Base-by-base conservation (phyloP, 2,797 vertebrate species). In the Cryptoprocta ferox region DNA sequence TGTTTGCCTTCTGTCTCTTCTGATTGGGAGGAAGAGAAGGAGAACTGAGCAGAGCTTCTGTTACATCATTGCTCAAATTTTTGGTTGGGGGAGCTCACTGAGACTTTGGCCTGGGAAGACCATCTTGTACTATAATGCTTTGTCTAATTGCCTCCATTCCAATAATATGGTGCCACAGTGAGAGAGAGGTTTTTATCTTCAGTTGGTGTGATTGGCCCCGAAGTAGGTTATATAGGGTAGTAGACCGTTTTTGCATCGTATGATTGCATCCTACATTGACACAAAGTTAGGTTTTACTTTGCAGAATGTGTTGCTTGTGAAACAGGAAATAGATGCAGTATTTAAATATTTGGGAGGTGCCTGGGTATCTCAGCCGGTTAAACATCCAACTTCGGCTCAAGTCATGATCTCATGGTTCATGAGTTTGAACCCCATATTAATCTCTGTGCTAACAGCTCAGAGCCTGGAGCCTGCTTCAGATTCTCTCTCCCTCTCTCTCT, bases 301-400 rank as follows among this genome's bases (percentile, higher is more conserved):
- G 73, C 45, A 70, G 65, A 30, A 45, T 81, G n/a, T 82, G 32
- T 76, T 76, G n/a, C 45, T 90, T 81, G 48, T 73, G 53, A 95
- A 79, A 71, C 48, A 86, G 71, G 50, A 81, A 81, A 30, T 37
- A 75, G 42, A 30, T 48, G 18, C 6, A 4, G 4, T 53, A 71
- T 97, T 93, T 90, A 35, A 96, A 79, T 89, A 30, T 92, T 90
- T 95, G 42, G 16, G 56, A 24, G 21, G 19, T 24, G 8, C 56
- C 21, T 59, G 56, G 56, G 19, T 59, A 59, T 2, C 56, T 24
- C 56, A 24, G 56, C 24, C 8, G 8, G 21, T 59, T 59, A 59
- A 59, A 21, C 21, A 18, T 59, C 56, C 56, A 8, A 24, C 56
- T 59, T 59, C 7, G 21, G 56, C 56, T 59, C 21, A 59, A 21